These are phyloP conservation scores for Catostylus mosaicus DNA, from an alignment of 30 jellyfish, hydroid and myxozoan species.

Conservation along the genomic window DNA sequence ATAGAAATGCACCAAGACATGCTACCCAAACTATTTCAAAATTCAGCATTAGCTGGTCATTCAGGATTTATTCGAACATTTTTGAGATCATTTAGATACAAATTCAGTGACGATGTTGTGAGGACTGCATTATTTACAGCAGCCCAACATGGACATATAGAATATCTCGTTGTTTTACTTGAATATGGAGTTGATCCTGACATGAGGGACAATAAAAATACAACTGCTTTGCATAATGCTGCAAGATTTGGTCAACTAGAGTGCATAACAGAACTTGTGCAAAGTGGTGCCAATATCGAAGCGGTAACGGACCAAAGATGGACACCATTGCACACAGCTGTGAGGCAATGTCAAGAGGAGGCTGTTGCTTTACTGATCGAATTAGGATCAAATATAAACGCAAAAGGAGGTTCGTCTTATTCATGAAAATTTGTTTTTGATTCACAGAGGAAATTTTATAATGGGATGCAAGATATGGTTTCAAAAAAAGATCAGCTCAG, in stretches of 20 bases:
- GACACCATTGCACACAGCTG: conserved; percentile 88
- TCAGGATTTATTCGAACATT: conserved; percentile 6
- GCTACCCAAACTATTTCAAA: conserved; percentile 33
- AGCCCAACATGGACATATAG: conserved; percentile 61
- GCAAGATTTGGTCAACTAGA: conserved; percentile 72
- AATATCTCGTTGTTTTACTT: conserved; percentile 24
- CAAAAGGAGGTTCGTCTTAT: conserved; percentile 53
- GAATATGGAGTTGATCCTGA: conserved; percentile 62
- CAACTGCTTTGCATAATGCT: conserved; percentile 72
- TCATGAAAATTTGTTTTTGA: neutral
- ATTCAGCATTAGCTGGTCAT: conserved; percentile 66
- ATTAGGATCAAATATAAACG: conserved; percentile 62
- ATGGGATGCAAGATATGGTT: too few species aligned
- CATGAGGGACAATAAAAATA: conserved; percentile 13
- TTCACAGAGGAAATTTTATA: too few species aligned
- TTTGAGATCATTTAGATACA: neutral
- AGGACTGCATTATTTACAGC: conserved; percentile 51
- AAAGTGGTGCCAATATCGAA: conserved; percentile 74
- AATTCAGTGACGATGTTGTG: conserved; percentile 27
- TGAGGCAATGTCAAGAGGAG: conserved; percentile 81
- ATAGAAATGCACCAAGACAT: conserved; percentile 43
- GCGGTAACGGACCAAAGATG: conserved; percentile 48
- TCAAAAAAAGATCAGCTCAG: too few species aligned
- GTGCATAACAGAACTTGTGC: conserved; percentile 54
- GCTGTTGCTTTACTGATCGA: conserved; percentile 56